Evolutionary conservation across 2,113 vertebrate species (phyloP).

Genomic region (Myanophis thanlyinensis): DNA sequence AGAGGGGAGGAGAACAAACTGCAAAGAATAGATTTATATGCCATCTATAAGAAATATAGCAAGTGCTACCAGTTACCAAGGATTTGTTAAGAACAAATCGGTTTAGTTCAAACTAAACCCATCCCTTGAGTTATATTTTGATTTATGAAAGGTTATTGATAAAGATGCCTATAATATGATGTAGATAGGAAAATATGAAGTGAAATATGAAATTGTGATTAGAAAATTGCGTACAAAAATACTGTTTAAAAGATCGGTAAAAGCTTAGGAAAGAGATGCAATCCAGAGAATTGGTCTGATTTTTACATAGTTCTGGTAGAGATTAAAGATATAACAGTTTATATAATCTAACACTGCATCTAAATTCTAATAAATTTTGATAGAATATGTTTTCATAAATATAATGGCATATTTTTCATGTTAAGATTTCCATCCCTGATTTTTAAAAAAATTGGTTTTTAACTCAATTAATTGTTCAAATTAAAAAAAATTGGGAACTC

Average conservation of each 20-base stretch:
- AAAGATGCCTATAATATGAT: background rate
- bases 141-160: background rate
- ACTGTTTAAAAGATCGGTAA: background rate
- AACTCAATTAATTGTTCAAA: background rate
- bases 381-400: background rate
- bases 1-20: background rate
- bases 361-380: background rate
- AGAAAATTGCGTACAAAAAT: background rate
- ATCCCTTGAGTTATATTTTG: background rate
- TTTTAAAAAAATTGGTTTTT: background rate
- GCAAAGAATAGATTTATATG: constrained; percentile 14
- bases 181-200: background rate
- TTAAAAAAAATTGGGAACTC: background rate
- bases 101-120: background rate
- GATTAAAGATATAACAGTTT: background rate
- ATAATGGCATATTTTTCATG: background rate
- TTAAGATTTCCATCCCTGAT: background rate
- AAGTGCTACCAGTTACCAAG: background rate
- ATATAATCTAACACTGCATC: background rate
- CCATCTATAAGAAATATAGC: constrained; percentile 1
- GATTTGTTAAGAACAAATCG: constrained; percentile 10
- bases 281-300: background rate
- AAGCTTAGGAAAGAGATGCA: background rate
- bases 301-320: background rate
- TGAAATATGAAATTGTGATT: background rate